Percentiles rank a stretch among this genome's conserved stretches.
These are phyloP conservation scores for Squalus acanthias DNA, from an alignment of 2,797 vertebrate species.

Conservation along the genomic window DNA sequence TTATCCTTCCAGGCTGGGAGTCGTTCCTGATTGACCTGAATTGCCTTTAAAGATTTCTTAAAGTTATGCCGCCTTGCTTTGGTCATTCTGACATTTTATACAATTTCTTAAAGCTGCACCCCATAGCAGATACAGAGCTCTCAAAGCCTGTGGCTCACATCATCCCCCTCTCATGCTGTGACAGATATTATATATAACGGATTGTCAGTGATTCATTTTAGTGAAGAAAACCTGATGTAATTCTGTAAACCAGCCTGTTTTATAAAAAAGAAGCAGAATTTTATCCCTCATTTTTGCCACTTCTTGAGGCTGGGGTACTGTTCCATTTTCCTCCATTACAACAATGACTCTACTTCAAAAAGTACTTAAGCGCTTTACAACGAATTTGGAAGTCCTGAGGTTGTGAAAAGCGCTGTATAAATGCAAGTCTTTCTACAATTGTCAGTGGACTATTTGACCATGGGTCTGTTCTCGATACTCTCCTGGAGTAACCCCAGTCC, in stretches of 20 bases:
- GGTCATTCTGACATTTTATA: not conserved
- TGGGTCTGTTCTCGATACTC: not conserved
- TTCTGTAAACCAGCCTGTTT: not conserved
- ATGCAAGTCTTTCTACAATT: not conserved
- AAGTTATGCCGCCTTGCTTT: too few species aligned
- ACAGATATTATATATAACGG: too few species aligned
- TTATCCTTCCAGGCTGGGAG: too few species aligned
- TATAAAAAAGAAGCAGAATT: not conserved
- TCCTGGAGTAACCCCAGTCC: too few species aligned
- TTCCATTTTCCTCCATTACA: not conserved
- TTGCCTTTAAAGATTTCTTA: not conserved
- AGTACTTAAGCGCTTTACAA: not conserved
- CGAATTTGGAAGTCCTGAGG: not conserved
- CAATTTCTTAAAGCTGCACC: not conserved
- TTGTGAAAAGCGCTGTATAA: not conserved
- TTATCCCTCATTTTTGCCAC: not conserved
- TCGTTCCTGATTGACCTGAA: too few species aligned
- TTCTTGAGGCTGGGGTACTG: not conserved
- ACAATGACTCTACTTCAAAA: not conserved
- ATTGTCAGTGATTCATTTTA: too few species aligned
- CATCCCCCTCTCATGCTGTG: too few species aligned
- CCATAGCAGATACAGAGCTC: too few species aligned
- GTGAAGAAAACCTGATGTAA: not conserved
- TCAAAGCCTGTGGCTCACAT: too few species aligned
- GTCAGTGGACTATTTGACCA: not conserved